Percentiles rank a stretch among this genome's conserved stretches.
Evolutionary conservation across 2,888 invertebrate species (phyloP).

Genomic region (Plebejus melissa): DNA sequence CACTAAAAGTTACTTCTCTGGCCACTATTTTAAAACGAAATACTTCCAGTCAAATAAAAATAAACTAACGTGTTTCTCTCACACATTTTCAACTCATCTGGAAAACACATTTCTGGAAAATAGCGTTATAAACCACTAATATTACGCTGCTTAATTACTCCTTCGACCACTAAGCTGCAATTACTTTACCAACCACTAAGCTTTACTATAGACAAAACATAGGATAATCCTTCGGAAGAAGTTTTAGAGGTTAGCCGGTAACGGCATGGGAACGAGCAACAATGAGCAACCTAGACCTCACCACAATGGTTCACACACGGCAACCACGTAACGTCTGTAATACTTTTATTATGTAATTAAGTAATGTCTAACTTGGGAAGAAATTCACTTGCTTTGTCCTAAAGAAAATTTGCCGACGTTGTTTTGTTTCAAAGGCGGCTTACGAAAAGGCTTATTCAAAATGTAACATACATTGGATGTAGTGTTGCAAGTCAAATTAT

Average conservation of each 20-base stretch:
- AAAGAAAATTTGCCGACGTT: neutral
- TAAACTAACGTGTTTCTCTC: neutral
- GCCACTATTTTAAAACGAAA: neutral
- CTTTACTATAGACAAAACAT: neutral
- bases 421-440: too few species aligned
- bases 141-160: too few species aligned
- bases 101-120: neutral
- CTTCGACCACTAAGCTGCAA: neutral
- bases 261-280: constrained; percentile 49
- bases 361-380: constrained; percentile 12
- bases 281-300: constrained; percentile 60
- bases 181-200: neutral
- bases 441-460: too few species aligned
- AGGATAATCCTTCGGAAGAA: constrained; percentile 32
- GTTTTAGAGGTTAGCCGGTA: constrained; percentile 45
- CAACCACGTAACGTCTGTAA: constrained; percentile 20
- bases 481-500: too few species aligned
- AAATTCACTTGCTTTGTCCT: neutral
- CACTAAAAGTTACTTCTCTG: neutral
- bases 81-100: neutral
- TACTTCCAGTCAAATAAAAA: neutral
- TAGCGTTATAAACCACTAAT: too few species aligned
- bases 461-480: too few species aligned
- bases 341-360: constrained; percentile 24
- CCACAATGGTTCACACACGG: constrained; percentile 61